Base-by-base conservation (phyloP, 2,113 vertebrate genomes). In the Brevimyrus niger region DNA sequence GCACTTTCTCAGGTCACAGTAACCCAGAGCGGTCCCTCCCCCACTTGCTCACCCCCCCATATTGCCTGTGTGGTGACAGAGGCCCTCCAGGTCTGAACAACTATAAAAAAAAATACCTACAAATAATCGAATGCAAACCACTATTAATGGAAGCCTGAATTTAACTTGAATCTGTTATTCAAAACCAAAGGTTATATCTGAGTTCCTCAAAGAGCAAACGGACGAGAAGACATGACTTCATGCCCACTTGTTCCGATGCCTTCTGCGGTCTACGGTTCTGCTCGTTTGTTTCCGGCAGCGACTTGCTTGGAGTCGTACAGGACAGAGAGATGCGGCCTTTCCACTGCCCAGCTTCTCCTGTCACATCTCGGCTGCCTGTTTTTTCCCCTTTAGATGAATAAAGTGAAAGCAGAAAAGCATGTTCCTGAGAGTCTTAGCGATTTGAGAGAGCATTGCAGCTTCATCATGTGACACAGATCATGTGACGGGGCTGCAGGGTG, bases 1-100 rank as follows among this genome's bases (percentile, higher is more conserved):
- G 38, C 42, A 65, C n/a, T 0, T 42, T 44, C 31, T 42, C 73
- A 46, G 46, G 42, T 61, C 21, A 21, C 15, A 76, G 88, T 88
- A 89, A 69, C 89, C 88, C 47, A 82, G 86, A 61, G 55, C 83
- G 84, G 87, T 93, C 92, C 92, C 92, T 92, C 92, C 90, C 53
- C 90, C 91, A 89, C 23, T 4, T n/a, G n/a, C 11, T 73, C 65
- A 48, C 55, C 89, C 53, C 89, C 89, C 38, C 17, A 2, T 87
- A 50, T 11, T 42, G 73, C 48, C 47, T 3, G 17, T 7, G 19
- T 23, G 6, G 42, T 21, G 42, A 48, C 15, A 86, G 89, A 27
- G 7, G 4, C 27, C 44, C 5, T 17, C 47, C 19, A 6, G 44
- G 27, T 13, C 35, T 88, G 23, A 61, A 61, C 58, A 65, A 65